phyloP scores from a whole-genome alignment of 2,797 vertebrate genomes.

The Crenichthys baileyi region DNA sequence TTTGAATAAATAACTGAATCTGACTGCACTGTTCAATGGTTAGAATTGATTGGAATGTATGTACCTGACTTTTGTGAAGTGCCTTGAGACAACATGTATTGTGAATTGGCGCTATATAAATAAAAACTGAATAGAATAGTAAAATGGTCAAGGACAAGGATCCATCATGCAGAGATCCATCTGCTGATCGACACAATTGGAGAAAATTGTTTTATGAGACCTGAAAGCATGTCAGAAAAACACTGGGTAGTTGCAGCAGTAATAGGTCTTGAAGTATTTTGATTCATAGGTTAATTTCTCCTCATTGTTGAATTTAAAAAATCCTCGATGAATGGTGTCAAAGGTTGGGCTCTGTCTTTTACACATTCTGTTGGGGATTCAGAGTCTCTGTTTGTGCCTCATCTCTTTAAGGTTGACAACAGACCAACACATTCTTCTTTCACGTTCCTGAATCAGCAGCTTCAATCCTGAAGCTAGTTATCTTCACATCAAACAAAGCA shows the following conservation, averaged over 20 bases:
- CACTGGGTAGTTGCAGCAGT: neutral
- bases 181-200: neutral
- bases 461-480: neutral
- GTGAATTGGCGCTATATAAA: too few relatives aligned
- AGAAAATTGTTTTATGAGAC: neutral
- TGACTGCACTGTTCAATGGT: too few relatives aligned
- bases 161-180: too few relatives aligned
- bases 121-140: too few relatives aligned
- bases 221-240: neutral
- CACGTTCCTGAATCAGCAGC: slow-evolving; percentile 7
- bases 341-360: neutral
- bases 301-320: neutral
- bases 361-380: neutral
- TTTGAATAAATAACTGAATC: too few relatives aligned
- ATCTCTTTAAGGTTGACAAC: neutral
- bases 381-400: neutral
- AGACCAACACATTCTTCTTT: neutral
- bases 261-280: neutral
- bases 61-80: too few relatives aligned
- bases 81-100: too few relatives aligned
- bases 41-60: too few relatives aligned
- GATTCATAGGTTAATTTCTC: neutral
- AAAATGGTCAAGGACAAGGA: too few relatives aligned
- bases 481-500: neutral
- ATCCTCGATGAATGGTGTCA: neutral